Percentiles rank a stretch among this genome's conserved stretches.
These are phyloP conservation scores for Argentina silus DNA, from an alignment of 2,797 vertebrate genomes.

Conservation along the genomic window DNA sequence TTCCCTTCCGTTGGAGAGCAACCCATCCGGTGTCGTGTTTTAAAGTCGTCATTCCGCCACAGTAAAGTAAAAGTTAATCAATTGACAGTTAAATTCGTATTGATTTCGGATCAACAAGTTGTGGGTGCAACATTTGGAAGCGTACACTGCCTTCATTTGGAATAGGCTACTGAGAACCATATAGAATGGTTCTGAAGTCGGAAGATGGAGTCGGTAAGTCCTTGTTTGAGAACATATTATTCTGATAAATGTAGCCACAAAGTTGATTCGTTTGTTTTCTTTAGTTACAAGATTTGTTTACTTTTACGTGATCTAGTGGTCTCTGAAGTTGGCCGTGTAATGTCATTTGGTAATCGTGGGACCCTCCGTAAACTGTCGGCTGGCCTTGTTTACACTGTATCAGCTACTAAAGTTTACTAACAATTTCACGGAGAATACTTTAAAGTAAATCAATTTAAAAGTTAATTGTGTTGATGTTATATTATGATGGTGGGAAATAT, in stretches of 20 bases:
- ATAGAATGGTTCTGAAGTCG: constrained; percentile 82
- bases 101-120: constrained; percentile 9
- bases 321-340: not conserved
- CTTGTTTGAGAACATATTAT: not conserved
- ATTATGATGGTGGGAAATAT: too few species aligned
- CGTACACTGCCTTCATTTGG: constrained; percentile 41
- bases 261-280: not conserved
- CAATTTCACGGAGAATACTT: not conserved
- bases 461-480: too few species aligned
- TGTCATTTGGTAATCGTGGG: not conserved
- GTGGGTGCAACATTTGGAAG: constrained; percentile 1
- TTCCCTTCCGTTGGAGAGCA: constrained; percentile 10
- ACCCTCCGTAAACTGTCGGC: not conserved
- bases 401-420: not conserved
- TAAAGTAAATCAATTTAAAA: too few species aligned
- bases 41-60: not conserved
- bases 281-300: not conserved
- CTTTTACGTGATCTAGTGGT: not conserved
- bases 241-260: not conserved
- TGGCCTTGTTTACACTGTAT: constrained; percentile 52
- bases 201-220: constrained; percentile 84
- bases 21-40: constrained; percentile 1
- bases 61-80: constrained; percentile 25
- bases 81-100: not conserved
- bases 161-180: constrained; percentile 13